Conservation (phyloP, 2,113 vertebrate species). For the Onychorhynchus coronatus region DNA sequence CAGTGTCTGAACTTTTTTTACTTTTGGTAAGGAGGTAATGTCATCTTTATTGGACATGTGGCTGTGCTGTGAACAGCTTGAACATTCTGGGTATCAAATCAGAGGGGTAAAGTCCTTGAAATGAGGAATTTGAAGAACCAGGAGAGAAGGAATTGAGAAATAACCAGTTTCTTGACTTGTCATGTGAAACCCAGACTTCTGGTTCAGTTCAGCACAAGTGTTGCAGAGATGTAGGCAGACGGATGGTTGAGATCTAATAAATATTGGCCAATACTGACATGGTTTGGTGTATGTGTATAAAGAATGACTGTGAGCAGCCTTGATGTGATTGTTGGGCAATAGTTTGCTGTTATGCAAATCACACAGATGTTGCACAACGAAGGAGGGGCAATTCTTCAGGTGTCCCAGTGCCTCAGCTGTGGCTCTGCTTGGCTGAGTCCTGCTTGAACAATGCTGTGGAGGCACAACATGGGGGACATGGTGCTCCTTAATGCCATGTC, state of each 20-base stretch:
- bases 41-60: neutral
- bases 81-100: neutral
- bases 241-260: neutral
- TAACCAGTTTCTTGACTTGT: neutral
- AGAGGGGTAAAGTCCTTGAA: neutral
- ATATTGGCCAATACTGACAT: neutral
- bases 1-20: neutral
- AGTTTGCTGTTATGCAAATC: neutral
- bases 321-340: conserved; percentile 18
- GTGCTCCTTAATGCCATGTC: neutral
- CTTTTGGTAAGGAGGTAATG: neutral
- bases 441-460: neutral
- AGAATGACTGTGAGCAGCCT: neutral
- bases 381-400: neutral
- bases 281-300: neutral
- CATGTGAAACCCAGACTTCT: neutral
- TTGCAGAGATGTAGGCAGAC: neutral
- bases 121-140: neutral
- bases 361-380: neutral
- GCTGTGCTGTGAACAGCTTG: neutral
- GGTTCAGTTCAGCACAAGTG: neutral
- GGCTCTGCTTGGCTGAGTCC: neutral
- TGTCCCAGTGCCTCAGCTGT: neutral
- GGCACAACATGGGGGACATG: accelerated
- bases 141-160: neutral